A percentile compares a stretch with the other conserved stretches of the same genome.
Conservation (phyloP, 2,113 vertebrate species). For the Pachycephala philippinensis region DNA sequence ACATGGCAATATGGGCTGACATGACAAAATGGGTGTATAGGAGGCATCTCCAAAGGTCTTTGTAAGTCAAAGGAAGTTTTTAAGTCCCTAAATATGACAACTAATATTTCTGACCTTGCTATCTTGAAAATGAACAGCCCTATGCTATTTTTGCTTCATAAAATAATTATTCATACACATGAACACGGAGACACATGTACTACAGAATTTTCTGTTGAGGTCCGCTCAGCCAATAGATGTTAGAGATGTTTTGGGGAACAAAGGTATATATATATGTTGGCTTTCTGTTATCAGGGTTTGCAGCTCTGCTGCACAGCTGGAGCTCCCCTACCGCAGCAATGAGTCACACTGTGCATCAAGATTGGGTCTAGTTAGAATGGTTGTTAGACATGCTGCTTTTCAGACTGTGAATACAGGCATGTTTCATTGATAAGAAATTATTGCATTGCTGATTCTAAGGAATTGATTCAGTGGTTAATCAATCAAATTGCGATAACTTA, state of each 20-base stretch:
- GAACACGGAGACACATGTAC: not conserved
- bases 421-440: not conserved
- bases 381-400: not conserved
- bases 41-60: not conserved
- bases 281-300: not conserved
- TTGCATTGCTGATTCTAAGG: not conserved
- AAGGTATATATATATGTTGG: accelerated
- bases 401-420: not conserved
- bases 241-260: not conserved
- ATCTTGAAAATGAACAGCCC: not conserved
- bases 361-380: not conserved
- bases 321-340: not conserved
- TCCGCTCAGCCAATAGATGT: not conserved
- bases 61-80: not conserved
- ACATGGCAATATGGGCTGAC: not conserved
- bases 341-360: not conserved
- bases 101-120: not conserved
- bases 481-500: not conserved
- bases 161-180: not conserved
- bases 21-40: not conserved
- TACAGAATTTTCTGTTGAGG: not conserved
- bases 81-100: not conserved
- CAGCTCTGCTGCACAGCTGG: not conserved
- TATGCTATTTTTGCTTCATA: not conserved
- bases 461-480: not conserved